These are phyloP conservation scores for Mythimna lalbum DNA, from an alignment of 2,888 invertebrate genomes.

Conservation along the genomic window DNA sequence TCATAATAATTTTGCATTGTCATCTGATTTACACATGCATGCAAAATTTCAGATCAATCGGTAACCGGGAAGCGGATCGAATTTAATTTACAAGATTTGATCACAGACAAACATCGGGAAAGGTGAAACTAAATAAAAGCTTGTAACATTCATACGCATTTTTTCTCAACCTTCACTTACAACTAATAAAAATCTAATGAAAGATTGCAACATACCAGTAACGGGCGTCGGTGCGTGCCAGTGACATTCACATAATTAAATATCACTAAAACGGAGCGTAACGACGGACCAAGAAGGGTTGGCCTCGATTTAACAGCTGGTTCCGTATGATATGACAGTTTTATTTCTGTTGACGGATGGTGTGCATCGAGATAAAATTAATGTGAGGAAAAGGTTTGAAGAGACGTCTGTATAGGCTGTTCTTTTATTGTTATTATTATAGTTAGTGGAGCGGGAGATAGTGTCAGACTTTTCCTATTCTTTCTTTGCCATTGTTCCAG, in stretches of 20 bases:
- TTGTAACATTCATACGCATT: constrained; percentile 17
- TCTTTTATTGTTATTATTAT: too few species aligned
- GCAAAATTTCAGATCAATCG: too few species aligned
- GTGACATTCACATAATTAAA: constrained; percentile 66
- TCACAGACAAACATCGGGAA: too few species aligned
- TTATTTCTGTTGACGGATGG: constrained; percentile 8
- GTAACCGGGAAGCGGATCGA: too few species aligned
- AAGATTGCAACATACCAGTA: constrained; percentile 52
- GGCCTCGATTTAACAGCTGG: constrained; percentile 48
- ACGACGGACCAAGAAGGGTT: constrained; percentile 33
- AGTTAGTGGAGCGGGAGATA: too few species aligned
- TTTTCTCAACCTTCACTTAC: constrained; percentile 36
- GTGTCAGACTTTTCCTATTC: too few species aligned
- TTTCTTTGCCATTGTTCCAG: too few species aligned
- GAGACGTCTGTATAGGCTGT: too few species aligned
- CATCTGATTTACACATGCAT: too few species aligned
- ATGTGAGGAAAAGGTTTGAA: constrained; percentile 11
- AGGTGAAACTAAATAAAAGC: too few species aligned
- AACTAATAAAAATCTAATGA: constrained; percentile 47
- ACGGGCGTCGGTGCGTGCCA: constrained; percentile 59
- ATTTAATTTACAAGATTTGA: too few species aligned
- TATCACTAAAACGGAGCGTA: constrained; percentile 51
- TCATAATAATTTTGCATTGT: too few species aligned
- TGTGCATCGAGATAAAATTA: constrained; percentile 8
- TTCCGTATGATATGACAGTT: constrained; percentile 36